Base-by-base conservation (phyloP, 1,140 invertebrate genomes). In the Trichonephila clavata region DNA sequence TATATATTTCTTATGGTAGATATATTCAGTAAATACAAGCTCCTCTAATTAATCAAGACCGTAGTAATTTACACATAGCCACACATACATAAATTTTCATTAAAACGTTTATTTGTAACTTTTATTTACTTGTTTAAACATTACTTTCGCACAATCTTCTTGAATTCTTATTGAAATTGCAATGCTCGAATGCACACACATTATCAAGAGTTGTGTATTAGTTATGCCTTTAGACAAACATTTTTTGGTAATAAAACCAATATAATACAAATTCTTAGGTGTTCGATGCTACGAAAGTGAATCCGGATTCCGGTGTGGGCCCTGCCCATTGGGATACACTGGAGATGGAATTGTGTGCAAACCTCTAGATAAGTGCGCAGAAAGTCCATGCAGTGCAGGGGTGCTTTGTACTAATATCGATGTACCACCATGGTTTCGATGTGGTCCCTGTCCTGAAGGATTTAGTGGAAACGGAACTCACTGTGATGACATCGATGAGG, bases 401-500 rank as follows among this genome's bases (percentile, higher is more conserved):
- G 97, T 97, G 0, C 96, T 96, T 43, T 99, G 98, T 95, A 95
- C 96, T 14, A 96, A 97, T 21, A 96, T 95, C 0, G 96, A 97
- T 13, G 96, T 96, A 24, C 96, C 97, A 7, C 98, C 98, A 0
- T 98, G 97, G 95, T 98, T 97, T 95, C 96, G 97, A 84, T 99
- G 98, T 86, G 95, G 95, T 32, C 90, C 90, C 13, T 99, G 98
- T 95, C 97, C 97, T 0, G 95, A 96, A 94, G 98, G 98, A 16
- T 97, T 97, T 92, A 97, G 97, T n/a, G 98, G 98, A 94, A 98
- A 99, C 95, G 98, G 98, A 43, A 97, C 97, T 0, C 95, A 96
- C 18, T 99, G 98, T 95, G 95, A 96, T 21, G 98, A 98, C 95
- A 96, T 98, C 43, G 97, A 99, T 95, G 98, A 99, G 96, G 97